Base-by-base conservation (phyloP, 2,113 vertebrate species). In the Paramisgurnus dabryanus region DNA sequence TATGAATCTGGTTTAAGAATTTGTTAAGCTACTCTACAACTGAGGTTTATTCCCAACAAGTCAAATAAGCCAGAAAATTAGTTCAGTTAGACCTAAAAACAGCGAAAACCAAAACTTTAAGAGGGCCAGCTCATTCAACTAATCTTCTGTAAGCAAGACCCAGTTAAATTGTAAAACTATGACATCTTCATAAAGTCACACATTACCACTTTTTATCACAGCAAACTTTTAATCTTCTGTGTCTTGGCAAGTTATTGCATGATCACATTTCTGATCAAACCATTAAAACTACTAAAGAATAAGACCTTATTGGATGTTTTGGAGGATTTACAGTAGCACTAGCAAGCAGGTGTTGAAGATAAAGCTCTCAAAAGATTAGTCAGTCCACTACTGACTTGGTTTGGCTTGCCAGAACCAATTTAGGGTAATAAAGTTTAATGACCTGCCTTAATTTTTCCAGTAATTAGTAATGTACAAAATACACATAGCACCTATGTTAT, bases 361-460 rank as follows among this genome's bases (percentile, higher is more conserved):
- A 40, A 68, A 75, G 55, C 71, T 49, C 41, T 75, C 50, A 61
- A 60, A n/a, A 40, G 45, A 81, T 76, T 76, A 49, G 53, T 61
- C 76, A n/a, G 70, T 45, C 55, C 13, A 55, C 40, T 58, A 58
- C 11, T 67, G 70, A 75, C 18, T 75, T 57, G 22, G 40, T 45
- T 75, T 75, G 18, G 53, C 63, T 43, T 58, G 63, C 63, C 50
- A 67, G n/a, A 67, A 75, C 15, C 43, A 65, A 65, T 80, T 55
- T 64, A 22, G 15, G 53, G 18, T 47, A 67, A 80, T 11, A 53
- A 17, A 73, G 47, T 66, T 63, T 40, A 81, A 22, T 81, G 50
- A 71, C 43, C 63, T 49, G 67, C 40, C 22, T 12, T 41, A 17
- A 17, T 60, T 39, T 12, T 80, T 55, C 49, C 18, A 71, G 39